phyloP scores from a whole-genome alignment of 2,113 vertebrate species.

The Mungos mungo region DNA sequence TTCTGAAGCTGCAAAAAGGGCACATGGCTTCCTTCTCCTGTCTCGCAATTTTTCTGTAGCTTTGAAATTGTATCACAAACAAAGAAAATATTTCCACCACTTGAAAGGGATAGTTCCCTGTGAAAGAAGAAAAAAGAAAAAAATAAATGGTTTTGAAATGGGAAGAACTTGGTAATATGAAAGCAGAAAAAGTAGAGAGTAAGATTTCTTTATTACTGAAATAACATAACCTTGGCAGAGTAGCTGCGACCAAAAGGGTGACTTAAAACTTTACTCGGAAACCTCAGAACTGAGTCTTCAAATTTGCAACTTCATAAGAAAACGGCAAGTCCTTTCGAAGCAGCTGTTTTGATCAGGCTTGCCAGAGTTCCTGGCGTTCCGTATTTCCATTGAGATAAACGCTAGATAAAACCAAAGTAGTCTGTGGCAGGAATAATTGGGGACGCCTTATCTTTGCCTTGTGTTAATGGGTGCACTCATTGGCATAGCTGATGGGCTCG shows the following conservation, averaged over 20 bases:
- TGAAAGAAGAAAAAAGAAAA: not conserved
- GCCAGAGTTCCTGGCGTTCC: not conserved
- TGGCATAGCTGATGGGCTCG: not conserved
- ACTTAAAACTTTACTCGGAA: not conserved
- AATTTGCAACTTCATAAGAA: not conserved
- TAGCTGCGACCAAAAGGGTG: not conserved
- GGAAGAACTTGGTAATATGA: not conserved
- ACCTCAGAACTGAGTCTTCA: not conserved
- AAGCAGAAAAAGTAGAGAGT: not conserved
- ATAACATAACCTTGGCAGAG: not conserved
- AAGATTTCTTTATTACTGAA: not conserved
- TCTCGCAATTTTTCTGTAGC: not conserved
- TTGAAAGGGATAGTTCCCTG: not conserved
- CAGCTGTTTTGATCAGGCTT: not conserved
- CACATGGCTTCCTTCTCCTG: not conserved
- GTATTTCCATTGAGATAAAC: not conserved
- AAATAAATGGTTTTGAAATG: not conserved
- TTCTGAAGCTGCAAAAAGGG: not conserved
- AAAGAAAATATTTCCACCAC: not conserved
- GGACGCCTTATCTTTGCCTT: not conserved
- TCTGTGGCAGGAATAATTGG: not conserved
- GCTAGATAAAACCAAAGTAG: not conserved
- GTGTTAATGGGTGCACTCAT: not conserved
- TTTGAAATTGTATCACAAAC: not conserved
- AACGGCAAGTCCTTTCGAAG: not conserved